Percentiles rank a stretch among this genome's conserved stretches.
These are phyloP conservation scores for Cyrtorhinus lividipennis DNA, from an alignment of 1,140 invertebrate species.

Conservation along the genomic window DNA sequence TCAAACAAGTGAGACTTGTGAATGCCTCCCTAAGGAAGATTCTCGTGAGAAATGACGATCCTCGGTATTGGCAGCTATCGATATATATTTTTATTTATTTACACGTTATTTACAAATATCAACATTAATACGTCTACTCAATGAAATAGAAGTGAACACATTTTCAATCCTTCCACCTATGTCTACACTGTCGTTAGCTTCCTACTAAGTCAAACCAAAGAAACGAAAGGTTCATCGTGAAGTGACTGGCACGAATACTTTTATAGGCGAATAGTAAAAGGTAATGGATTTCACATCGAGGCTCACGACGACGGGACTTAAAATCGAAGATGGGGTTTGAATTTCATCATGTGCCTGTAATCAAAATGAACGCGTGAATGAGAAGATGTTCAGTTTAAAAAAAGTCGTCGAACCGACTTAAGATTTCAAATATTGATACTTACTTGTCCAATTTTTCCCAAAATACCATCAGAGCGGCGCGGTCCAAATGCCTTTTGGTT, in stretches of 20 bases:
- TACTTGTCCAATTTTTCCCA: conserved; percentile 95
- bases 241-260: not conserved
- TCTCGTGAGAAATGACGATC: no score
- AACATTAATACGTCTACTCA: no score
- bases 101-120: no score
- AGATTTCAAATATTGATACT: conserved; percentile 28
- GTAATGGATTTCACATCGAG: not conserved
- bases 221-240: not conserved
- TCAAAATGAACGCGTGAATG: conserved; percentile 27
- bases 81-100: no score
- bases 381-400: not conserved
- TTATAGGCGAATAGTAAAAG: not conserved
- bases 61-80: no score
- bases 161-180: no score
- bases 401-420: not conserved
- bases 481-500: conserved; percentile 89
- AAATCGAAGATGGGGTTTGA: conserved; percentile 80
- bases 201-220: no score
- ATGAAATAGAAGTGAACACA: no score
- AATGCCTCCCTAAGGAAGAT: no score
- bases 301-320: conserved; percentile 31
- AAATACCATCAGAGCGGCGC: conserved; percentile 86
- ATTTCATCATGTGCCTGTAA: conserved; percentile 79
- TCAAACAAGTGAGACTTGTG: no score
- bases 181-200: no score